phyloP scores from a whole-genome alignment of 2,113 vertebrate species.

The Lonchura striata region DNA sequence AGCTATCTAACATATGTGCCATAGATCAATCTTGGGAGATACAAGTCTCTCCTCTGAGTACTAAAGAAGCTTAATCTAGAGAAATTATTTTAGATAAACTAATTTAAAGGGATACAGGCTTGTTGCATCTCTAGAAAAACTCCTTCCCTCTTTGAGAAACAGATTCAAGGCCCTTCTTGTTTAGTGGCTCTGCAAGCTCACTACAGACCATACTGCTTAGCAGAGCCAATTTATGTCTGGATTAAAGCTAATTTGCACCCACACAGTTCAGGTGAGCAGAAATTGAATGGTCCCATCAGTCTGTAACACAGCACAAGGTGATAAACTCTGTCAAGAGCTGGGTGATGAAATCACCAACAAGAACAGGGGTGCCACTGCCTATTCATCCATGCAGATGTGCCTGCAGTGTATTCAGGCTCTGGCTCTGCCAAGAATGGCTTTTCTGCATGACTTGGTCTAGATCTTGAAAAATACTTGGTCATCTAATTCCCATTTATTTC shows the following conservation, averaged over 20 bases:
- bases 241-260: slow-evolving; percentile 17
- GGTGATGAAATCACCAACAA: neutral
- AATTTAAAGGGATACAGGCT: neutral
- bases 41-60: neutral
- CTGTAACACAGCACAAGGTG: neutral
- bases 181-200: neutral
- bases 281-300: neutral
- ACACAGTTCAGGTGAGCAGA: neutral
- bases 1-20: neutral
- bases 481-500: neutral
- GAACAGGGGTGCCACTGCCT: neutral
- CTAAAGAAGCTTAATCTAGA: neutral
- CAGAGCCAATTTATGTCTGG: neutral
- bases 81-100: neutral
- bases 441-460: neutral
- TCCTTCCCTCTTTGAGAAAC: neutral
- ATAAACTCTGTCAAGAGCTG: neutral
- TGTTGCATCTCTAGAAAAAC: neutral
- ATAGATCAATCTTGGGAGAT: neutral
- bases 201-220: neutral
- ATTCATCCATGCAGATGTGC: neutral
- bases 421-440: neutral
- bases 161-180: neutral
- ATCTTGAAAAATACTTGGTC: neutral
- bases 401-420: neutral